Evolutionary conservation across 2,113 vertebrate species (phyloP).

Genomic region (Trachemys scripta): DNA sequence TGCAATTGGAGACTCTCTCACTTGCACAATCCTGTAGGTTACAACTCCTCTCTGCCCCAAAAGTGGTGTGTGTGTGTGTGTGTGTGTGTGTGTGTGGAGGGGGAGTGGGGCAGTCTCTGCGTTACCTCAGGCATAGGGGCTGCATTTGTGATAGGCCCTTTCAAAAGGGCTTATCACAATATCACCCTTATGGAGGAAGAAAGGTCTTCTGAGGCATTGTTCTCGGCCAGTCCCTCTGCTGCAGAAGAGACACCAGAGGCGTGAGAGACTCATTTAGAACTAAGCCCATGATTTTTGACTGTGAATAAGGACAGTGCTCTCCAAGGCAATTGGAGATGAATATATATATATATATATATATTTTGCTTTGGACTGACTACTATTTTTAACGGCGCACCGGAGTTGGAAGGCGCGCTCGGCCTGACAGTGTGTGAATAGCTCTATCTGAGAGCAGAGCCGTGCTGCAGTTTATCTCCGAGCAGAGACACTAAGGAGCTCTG

Average conservation of each 20-base stretch:
- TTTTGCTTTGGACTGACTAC: background rate
- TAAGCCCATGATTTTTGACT: background rate
- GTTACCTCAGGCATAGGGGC: background rate
- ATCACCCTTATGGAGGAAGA: background rate
- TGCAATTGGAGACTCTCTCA: background rate
- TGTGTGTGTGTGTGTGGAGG: background rate
- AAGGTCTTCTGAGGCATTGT: background rate
- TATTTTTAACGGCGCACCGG: background rate
- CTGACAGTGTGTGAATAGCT: background rate
- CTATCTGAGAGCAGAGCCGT: background rate
- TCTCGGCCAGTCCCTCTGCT: background rate
- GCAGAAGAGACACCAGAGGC: background rate
- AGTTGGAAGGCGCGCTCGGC: background rate
- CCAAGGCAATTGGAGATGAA: slow-evolving; percentile 1
- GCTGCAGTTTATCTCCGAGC: accelerated
- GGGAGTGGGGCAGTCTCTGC: background rate
- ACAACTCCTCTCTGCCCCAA: background rate
- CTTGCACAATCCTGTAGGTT: background rate
- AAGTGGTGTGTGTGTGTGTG: background rate
- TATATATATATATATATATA: background rate
- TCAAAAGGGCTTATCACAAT: background rate
- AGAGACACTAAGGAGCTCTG: background rate
- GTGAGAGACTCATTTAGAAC: background rate
- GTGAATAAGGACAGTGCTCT: background rate
- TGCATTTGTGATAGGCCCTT: background rate